Conservation (phyloP, 1,140 invertebrate genomes). For the Aradophagus sp. region DNA sequence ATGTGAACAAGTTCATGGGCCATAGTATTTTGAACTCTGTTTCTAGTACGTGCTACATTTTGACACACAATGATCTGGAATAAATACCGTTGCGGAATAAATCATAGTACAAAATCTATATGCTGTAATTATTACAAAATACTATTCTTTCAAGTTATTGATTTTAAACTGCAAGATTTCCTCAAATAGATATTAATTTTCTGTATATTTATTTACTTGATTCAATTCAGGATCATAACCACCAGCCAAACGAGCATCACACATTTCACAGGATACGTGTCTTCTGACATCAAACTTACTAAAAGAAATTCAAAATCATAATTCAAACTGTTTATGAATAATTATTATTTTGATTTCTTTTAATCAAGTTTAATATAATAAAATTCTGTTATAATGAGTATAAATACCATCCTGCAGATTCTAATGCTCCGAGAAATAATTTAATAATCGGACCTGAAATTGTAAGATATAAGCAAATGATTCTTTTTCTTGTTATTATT, state of each 20-base stretch:
- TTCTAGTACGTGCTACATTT: slow-evolving; percentile 82
- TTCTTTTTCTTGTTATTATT: too few species aligned
- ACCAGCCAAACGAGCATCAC: slow-evolving; percentile 86
- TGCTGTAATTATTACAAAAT: too few species aligned
- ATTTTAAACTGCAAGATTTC: too few species aligned
- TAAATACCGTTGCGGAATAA: too few species aligned
- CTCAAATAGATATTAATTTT: background rate
- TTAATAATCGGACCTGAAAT: slow-evolving; percentile 15
- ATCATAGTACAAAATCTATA: too few species aligned
- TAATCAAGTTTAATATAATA: background rate
- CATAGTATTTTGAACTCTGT: slow-evolving; percentile 85
- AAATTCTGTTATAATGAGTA: slow-evolving; percentile 9
- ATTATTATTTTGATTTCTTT: background rate
- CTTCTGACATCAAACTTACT: slow-evolving; percentile 87
- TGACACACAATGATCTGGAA: slow-evolving; percentile 91
- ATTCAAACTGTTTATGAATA: too few species aligned
- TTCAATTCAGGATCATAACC: slow-evolving; percentile 93
- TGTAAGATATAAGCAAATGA: too few species aligned
- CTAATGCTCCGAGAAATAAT: slow-evolving; percentile 25
- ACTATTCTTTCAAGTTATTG: too few species aligned
- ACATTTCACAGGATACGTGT: slow-evolving; percentile 94
- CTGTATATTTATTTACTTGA: slow-evolving; percentile 78
- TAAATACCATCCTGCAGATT: slow-evolving; percentile 81
- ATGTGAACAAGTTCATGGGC: slow-evolving; percentile 97
- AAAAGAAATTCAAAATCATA: too few species aligned